Base-by-base conservation (phyloP, 1,140 invertebrate species). In the Triops cancriformis region DNA sequence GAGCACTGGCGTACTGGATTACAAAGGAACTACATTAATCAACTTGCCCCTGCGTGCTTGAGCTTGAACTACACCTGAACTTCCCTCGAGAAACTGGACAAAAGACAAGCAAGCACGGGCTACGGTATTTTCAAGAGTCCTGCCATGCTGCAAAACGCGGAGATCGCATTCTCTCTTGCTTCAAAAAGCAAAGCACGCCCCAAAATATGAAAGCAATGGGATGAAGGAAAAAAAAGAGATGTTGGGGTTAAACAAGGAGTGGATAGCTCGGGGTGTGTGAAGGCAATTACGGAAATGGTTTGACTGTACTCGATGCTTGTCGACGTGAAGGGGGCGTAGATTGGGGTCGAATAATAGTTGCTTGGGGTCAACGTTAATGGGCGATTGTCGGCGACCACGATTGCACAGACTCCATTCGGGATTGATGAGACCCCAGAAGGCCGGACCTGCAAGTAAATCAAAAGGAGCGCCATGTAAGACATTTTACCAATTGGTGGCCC, bases 361-460 rank as follows among this genome's bases (percentile, higher is more conserved):
- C 79, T 92, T 91, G 7, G 97, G 96, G 82, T 97, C 94, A 77
- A 99, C 91, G 86, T 98, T 94, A 81, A 99, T 95, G 23, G 97
- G 97, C 76, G 95, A 97, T 85, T 99, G 96, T 78, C 95, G 88
- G 77, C 92, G 88, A 26, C 97, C 97, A 84, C 94, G 94, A 82
- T 91, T 94, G 87, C 97, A 99, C 86, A 98, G 91, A 82, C 91
- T 92, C 97, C 97, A 98, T 84, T 97, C 93, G 0, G 94, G 94
- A 87, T 98, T 97, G 84, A 98, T 93, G 77, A 97, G 87, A 72
- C 96, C 96, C 97, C 96, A 98, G 87, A 97, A 98, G 76, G 92
- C 91, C 45, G 96, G 95, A 86, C 96, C 96, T 98, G 88, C n/a
- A 87, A 87, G 72, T 80, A 80, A 51, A 45, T 80, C 83, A 80